Base-by-base conservation (phyloP, 1,140 invertebrate genomes). In the Panonychus citri region DNA sequence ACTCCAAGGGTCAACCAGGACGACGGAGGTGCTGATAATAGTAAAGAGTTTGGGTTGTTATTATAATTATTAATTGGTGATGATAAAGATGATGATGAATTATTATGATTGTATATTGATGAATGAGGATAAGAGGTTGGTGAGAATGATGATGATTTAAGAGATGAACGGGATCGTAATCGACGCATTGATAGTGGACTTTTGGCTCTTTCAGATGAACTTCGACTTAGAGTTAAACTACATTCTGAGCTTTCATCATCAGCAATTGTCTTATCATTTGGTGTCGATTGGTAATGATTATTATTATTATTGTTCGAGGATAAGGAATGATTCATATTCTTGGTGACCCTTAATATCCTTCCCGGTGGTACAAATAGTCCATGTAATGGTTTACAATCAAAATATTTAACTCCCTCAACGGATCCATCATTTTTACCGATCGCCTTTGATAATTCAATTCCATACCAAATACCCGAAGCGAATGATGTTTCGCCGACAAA, bases 391-490 rank as follows among this genome's bases (percentile, higher is more conserved):
- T 77, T 76, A 69, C 91, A 96, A 60, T 84, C 79, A 73, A 96
- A 96, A 72, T 96, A 97, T 72, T 89, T 91, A 70, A 48, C 62
- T 10, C 74, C 89, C 61, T 79, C 83, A 42, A 96, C 87, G 43
- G 84, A 82, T 46, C 90, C 90, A 71, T 96, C 89, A 72, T 96
- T 96, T 70, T 94, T 58, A 3, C 91, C 91, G 56, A 82, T 70
- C 1, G 86, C 80, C 57, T 93, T 87, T 66, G 94, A 88, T 59
- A 96, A 72, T 70, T 95, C 88, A 24, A 96, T 82, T 15, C 91
- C 91, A 57, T 84, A 89, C 89, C 88, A 95, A 62, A 87, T 78
- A 17, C 89, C 89, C 24, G 78, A 66, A 12, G 88, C 86, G 70
- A 95, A 95, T 58, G 89, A 82, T 39, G 88, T 85, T 26, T 73